Evolutionary conservation across 2,888 invertebrate species (phyloP), one percentile per base, ranked within the genome.

Genomic region (Drosophila neonasuta): DNA sequence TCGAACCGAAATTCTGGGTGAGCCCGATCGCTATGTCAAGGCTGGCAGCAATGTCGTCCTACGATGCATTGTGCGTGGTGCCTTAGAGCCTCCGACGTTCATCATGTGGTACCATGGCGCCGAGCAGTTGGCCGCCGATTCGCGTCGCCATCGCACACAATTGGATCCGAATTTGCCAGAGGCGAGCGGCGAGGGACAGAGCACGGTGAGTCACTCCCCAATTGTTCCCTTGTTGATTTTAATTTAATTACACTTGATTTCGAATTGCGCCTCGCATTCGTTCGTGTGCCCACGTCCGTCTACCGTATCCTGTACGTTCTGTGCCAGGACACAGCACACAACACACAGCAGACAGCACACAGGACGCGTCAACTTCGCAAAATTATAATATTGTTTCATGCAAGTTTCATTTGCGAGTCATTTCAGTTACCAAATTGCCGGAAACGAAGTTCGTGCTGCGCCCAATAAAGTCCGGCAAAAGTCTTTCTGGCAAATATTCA

Each of bases 81-180:
- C 97, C 82, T 93, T 97, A 75, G 97, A 97, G 91, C 96, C 96
- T 89, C 97, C 97, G 79, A 96, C 96, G 78, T 97, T 96, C 92
- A 97, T 97, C 88, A 97, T 97, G 93, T 97, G 97, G 97, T 97
- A 97, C 92, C 97, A 97, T 74, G 91, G 90, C 17, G 77, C 91
- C 7, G 89, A 90, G 67, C 90, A 91, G 71, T 71, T 91, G 79
- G 87, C 91, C 65, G 88, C 89, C 44, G 91, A 91, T 67, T 91
- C 90, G 32, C 81, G 86, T 56, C 90, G 91, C 67, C 89, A 90
- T 80, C 88, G 89, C 80, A 90, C 90, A 79, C 90, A 90, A 86
- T 79, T 91, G 77, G 90, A 90, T 86, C 88, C 89, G 34, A 90
- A 89, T 77, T 77, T 89, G 67, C 87, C 90, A 44, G 90, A 90